phyloP scores from a whole-genome alignment of 2,113 vertebrate species.

The Lethenteron camtschaticum region DNA sequence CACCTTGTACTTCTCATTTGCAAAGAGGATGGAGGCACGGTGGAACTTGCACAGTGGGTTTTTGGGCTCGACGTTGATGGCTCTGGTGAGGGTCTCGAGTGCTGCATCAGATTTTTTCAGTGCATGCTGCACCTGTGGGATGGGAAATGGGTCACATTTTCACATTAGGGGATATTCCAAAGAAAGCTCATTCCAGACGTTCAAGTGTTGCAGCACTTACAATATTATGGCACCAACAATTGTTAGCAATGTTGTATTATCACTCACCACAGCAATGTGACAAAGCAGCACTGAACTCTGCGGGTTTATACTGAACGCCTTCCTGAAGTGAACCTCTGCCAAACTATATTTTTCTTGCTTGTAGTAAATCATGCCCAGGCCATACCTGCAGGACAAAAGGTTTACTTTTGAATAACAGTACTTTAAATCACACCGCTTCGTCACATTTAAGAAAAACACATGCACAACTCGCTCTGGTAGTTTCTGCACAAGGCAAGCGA shows the following conservation, averaged over 20 bases:
- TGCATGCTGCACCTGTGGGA: constrained; percentile 62
- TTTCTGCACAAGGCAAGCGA: background rate
- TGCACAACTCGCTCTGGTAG: background rate
- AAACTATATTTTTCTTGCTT: constrained; percentile 97
- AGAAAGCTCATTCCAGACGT: too few species aligned
- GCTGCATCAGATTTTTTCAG: constrained; percentile 88
- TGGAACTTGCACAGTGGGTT: constrained; percentile 99
- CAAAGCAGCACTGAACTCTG: constrained; percentile 94
- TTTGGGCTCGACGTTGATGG: constrained; percentile 82
- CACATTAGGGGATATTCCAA: too few species aligned
- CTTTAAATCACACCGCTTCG: background rate
- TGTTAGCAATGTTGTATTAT: too few species aligned
- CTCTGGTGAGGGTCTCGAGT: constrained; percentile 85
- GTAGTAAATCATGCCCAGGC: constrained; percentile 97
- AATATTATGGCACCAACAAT: too few species aligned
- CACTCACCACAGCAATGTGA: constrained; percentile 84
- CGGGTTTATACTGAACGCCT: constrained; percentile 90
- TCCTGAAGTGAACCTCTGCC: constrained; percentile 97
- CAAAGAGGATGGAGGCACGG: constrained; percentile 82
- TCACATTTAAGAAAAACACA: background rate
- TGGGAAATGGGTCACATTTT: too few species aligned
- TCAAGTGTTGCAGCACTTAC: too few species aligned
- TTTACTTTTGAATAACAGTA: constrained; percentile 8
- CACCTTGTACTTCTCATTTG: constrained; percentile 97
- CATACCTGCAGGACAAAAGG: constrained; percentile 42